Evolutionary conservation across 1,140 invertebrate genomes (phyloP), one percentile per base, ranked within the genome.

Genomic region (Arion vulgaris): DNA sequence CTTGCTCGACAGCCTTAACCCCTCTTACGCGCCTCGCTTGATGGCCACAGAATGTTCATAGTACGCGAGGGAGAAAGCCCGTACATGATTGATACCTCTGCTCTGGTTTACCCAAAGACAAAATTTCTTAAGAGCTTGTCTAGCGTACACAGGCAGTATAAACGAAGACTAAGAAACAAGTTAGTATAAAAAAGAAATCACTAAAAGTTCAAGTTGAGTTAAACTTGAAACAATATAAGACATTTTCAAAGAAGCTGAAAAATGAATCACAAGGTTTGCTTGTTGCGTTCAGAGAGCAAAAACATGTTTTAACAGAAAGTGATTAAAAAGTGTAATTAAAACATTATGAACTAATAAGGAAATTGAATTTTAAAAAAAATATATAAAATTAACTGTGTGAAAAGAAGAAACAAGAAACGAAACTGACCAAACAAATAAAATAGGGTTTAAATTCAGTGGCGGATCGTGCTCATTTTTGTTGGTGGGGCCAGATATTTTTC

Each of bases 11-110:
- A 66, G 32, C 62, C 1, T 28, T 32, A 66, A 66, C 62, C 62
- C 62, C 62, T 66, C 62, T 66, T 28, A 32, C 62, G 62, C 28
- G 62, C 62, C 62, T 66, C 62, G 62, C 4, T 66, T 66, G 62
- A 66, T 28, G 62, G 62, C 62, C n/a, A 32, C 62, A 7, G 28
- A 66, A 66, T 66, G 62, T 34, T 66, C 19, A 7, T 66, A 17
- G 28, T 66, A 66, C 28, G n/a, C n/a, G n/a, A 13, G 19, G 62
- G 28, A 23, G 19, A 28, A 28, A 32, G 62, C 7, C 62, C 28
- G 62, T 11, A 66, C 5, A 66, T 66, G 62, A 66, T 66, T 66
- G 62, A 66, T 66, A 7, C 62, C 11, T 66, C 9, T n/a, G n/a
- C n/a, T 57, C 26, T 23, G 15, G 51, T 19, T 4, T 57, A 26